phyloP scores from a whole-genome alignment of 1,140 invertebrate species.

The Gonioctena quinquepunctata region DNA sequence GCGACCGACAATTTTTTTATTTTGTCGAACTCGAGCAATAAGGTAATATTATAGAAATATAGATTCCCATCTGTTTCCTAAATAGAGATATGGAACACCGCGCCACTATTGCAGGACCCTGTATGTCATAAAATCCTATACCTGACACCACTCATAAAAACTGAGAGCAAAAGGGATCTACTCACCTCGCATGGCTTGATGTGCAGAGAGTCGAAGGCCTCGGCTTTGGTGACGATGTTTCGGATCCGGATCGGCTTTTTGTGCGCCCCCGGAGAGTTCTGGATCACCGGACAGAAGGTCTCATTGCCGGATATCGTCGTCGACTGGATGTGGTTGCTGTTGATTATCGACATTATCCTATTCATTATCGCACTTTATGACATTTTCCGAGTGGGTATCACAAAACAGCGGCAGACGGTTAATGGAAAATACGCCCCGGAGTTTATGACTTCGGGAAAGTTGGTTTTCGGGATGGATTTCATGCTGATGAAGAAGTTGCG shows the following conservation, averaged over 20 bases:
- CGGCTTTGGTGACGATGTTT: conserved; percentile 64
- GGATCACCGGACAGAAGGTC: conserved; percentile 19
- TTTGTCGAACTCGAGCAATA: too few relatives aligned
- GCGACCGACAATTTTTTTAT: too few relatives aligned
- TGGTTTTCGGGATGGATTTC: background rate
- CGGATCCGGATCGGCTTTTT: conserved; percentile 64
- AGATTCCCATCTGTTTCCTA: too few relatives aligned
- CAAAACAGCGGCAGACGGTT: too few relatives aligned
- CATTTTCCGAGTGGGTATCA: background rate
- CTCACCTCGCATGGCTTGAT: conserved; percentile 52
- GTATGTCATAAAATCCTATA: background rate
- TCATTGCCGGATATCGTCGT: conserved; percentile 17
- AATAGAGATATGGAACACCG: too few relatives aligned
- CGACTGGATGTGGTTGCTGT: conserved; percentile 38
- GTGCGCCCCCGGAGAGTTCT: conserved; percentile 48
- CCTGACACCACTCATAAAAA: background rate
- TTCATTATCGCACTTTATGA: conserved; percentile 5
- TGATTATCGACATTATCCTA: conserved; percentile 39
- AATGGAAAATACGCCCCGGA: background rate
- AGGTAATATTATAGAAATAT: too few relatives aligned
- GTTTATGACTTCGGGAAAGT: background rate
- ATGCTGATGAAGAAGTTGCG: background rate
- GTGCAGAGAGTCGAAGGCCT: conserved; percentile 66
- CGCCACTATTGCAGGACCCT: too few relatives aligned
- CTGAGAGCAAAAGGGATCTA: too few relatives aligned